phyloP scores from a whole-genome alignment of 2,888 invertebrate genomes.

The Trichogramma evanescens region DNA sequence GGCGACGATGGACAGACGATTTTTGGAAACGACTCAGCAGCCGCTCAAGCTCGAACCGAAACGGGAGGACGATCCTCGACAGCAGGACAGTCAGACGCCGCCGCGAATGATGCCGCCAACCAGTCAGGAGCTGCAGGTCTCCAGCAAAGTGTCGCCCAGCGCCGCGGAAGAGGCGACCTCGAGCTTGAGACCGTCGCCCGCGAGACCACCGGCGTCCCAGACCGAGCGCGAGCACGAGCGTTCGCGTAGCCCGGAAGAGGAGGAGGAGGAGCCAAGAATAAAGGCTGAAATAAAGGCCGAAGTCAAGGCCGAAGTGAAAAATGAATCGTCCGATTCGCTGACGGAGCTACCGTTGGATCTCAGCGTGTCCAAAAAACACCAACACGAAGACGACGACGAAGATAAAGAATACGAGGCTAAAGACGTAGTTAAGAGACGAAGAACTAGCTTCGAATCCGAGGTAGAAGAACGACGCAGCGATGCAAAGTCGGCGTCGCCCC shows the following conservation, averaged over 20 bases:
- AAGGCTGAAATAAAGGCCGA: constrained; percentile 1
- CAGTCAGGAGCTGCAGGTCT: constrained; percentile 35
- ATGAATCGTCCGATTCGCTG: background rate
- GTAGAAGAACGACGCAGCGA: background rate
- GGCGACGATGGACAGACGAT: background rate
- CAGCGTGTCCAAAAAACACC: constrained; percentile 38
- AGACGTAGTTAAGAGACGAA: constrained; percentile 17
- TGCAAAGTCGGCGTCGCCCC: constrained; percentile 25
- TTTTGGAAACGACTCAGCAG: background rate
- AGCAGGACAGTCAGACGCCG: constrained; percentile 4
- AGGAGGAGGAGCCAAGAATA: background rate
- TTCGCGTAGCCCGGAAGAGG: too few species aligned
- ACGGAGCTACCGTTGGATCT: constrained; percentile 41
- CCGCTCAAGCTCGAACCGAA: constrained; percentile 42
- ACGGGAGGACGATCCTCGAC: constrained; percentile 24
- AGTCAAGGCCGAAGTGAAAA: background rate
- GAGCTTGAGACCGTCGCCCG: constrained; percentile 61
- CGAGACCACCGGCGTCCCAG: constrained; percentile 49
- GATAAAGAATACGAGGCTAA: constrained; percentile 24
- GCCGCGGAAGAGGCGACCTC: constrained; percentile 61
- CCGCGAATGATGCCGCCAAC: background rate
- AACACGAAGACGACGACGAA: constrained; percentile 18
- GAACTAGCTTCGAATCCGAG: constrained; percentile 20
- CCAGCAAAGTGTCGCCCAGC: constrained; percentile 60
- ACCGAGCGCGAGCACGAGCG: constrained; percentile 1